Conservation (phyloP, 2,888 invertebrate genomes). For the Thera obeliscata region DNA sequence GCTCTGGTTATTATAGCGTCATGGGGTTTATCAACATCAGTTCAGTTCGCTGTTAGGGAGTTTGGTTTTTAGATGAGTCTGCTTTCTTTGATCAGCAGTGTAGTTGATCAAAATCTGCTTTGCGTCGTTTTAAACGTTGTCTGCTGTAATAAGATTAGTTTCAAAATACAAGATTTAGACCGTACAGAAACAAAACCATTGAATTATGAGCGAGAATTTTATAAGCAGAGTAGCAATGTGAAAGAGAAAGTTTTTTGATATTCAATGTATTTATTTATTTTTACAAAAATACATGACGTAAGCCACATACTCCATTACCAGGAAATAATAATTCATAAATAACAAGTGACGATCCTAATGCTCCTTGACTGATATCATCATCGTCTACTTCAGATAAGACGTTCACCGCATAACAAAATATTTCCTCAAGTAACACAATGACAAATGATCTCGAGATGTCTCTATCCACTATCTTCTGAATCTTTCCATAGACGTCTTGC, state of each 20-base stretch:
- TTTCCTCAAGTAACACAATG: conserved; percentile 23
- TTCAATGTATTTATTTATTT: neutral
- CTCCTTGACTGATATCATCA: neutral
- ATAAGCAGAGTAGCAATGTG: neutral
- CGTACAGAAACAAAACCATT: neutral
- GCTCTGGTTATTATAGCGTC: neutral
- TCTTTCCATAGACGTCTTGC: neutral
- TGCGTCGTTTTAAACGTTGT: too few relatives aligned
- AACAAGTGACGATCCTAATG: neutral
- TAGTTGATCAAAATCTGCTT: too few relatives aligned
- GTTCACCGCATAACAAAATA: neutral
- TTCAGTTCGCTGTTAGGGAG: neutral
- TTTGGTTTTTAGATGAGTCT: neutral
- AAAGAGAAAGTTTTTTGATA: neutral
- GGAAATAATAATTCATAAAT: neutral
- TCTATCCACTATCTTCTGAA: neutral
- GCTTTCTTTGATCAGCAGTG: neutral
- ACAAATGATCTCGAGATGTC: conserved; percentile 32
- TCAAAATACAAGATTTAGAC: neutral
- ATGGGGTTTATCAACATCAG: conserved; percentile 8
- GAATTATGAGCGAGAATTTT: neutral
- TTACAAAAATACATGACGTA: neutral
- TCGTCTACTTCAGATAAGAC: neutral
- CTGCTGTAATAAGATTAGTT: neutral
- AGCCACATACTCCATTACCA: neutral